These are phyloP conservation scores for Heteractis magnifica DNA, from an alignment of 92 coral and sea anemone genomes.

Conservation along the genomic window DNA sequence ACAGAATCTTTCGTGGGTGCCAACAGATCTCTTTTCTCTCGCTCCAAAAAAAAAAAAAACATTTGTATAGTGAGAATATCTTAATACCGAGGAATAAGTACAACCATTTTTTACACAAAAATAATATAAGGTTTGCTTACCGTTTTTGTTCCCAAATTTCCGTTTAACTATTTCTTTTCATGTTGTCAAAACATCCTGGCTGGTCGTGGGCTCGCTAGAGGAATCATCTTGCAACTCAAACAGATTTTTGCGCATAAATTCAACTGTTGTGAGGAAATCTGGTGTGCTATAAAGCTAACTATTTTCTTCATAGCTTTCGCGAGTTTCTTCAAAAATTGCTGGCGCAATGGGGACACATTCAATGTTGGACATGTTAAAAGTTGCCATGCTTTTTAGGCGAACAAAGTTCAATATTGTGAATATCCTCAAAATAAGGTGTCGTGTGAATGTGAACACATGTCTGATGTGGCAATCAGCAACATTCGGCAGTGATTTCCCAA, in stretches of 20 bases:
- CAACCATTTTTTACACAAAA: neutral
- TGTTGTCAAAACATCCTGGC: neutral
- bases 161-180: slow-evolving; percentile 15
- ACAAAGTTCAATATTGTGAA: neutral
- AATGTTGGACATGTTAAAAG: neutral
- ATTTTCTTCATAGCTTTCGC: neutral
- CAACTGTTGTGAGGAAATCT: neutral
- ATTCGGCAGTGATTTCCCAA: no score
- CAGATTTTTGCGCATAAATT: neutral
- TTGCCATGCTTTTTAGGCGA: neutral
- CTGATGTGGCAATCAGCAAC: slow-evolving; percentile 2
- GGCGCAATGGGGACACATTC: neutral
- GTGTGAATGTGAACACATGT: neutral
- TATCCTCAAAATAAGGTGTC: neutral
- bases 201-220: slow-evolving; percentile 1
- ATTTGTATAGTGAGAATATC: no score
- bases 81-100: neutral
- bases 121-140: neutral
- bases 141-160: slow-evolving; percentile 10
- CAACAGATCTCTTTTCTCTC: neutral
- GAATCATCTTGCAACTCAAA: neutral
- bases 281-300: neutral
- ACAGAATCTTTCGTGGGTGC: neutral
- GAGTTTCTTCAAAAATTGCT: neutral
- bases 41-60: no score